Evolutionary conservation across 2,113 vertebrate genomes (phyloP), one percentile per base, ranked within the genome.

Genomic region (Oreochromis tanganicae): DNA sequence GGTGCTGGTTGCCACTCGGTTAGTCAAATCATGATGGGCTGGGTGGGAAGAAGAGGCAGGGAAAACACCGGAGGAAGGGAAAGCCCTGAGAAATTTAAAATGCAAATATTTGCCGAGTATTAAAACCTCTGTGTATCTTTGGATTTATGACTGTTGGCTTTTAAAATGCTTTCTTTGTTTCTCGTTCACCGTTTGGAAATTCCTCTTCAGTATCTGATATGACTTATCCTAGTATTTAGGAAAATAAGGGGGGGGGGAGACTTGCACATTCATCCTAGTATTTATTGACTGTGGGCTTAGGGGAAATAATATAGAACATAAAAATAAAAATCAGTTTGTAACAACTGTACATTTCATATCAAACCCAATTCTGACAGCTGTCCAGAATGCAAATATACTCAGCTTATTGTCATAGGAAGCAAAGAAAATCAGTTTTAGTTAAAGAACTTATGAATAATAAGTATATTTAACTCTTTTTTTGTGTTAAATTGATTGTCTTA

Each of bases 61-160:
- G 21, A 24, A 52, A 75, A 71, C 66, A 41, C 41, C 2, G 5
- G 56, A 61, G 79, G 55, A 85, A 36, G 63, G n/a, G 17, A 86
- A 50, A 73, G 16, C 55, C 7, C 9, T 56, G 83, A 88, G 56
- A 66, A 48, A 91, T 93, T 86, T 90, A 83, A 92, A 91, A 93
- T 91, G 75, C 89, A 92, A 92, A 94, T 94, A 56, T 88, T 75
- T 68, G 43, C 19, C 3, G 8, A 56, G 61, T 56, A 34, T 46
- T 87, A 14, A 54, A 57, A 41, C 54, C 12, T 24, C 9, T 83
- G 17, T 80, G 19, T 85, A 32, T 36, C 38, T 82, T 85, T 81
- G 80, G 36, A 83, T 83, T 54, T 36, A 48, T 27, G 24, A 21
- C 61, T 36, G 36, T 82, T 10, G n/a, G 57, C 36, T 38, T 82